These are phyloP conservation scores for Microvelia longipes DNA, from an alignment of 1,140 invertebrate species.

Conservation along the genomic window DNA sequence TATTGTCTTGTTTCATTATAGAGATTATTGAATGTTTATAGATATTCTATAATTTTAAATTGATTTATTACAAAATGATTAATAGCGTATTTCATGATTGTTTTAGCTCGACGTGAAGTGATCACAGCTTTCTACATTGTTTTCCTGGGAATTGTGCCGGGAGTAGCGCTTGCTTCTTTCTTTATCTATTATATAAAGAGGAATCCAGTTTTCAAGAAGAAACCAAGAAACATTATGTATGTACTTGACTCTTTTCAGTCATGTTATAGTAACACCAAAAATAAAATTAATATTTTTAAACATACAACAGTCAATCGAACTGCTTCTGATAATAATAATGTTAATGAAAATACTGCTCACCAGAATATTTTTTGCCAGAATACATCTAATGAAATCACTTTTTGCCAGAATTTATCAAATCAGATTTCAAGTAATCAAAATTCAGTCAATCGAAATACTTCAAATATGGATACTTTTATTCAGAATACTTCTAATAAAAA, in stretches of 20 bases:
- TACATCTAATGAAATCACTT: too few species aligned
- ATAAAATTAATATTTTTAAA: background rate
- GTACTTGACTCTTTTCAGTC: slow-evolving; percentile 1
- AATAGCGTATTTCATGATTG: slow-evolving; percentile 19
- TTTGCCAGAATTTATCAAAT: too few species aligned
- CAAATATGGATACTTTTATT: too few species aligned
- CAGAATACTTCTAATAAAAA: too few species aligned
- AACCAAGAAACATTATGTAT: slow-evolving; percentile 20
- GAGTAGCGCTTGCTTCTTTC: slow-evolving; percentile 43
- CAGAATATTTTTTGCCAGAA: background rate
- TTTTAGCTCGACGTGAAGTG: slow-evolving; percentile 53
- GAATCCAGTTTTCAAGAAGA: slow-evolving; percentile 16
- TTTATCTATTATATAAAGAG: slow-evolving; percentile 45
- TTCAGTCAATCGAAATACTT: too few species aligned
- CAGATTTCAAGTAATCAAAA: too few species aligned
- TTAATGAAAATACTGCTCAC: background rate
- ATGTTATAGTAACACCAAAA: background rate
- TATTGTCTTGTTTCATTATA: too few species aligned
- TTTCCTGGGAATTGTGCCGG: slow-evolving; percentile 66
- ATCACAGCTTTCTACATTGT: slow-evolving; percentile 60
- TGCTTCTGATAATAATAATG: background rate
- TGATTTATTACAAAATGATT: too few species aligned
- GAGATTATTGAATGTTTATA: too few species aligned
- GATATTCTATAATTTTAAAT: too few species aligned
- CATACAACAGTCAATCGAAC: background rate